phyloP scores from a whole-genome alignment of 2,113 vertebrate species.

The Pollimyrus isidori region DNA sequence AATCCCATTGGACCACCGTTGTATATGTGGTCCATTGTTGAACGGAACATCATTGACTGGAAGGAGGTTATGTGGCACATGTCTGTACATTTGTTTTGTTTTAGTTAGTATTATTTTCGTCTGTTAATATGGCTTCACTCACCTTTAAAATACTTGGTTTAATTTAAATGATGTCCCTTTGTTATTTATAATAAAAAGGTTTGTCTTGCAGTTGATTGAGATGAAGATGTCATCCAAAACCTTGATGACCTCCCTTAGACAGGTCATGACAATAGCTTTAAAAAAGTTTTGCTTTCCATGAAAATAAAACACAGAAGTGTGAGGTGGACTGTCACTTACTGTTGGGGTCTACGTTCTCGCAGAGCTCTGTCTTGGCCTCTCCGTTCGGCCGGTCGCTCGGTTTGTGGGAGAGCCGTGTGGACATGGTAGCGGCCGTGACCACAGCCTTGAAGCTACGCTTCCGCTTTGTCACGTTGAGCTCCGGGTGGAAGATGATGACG shows the following conservation, averaged over 20 bases:
- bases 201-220: not conserved
- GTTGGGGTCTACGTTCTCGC: conserved; percentile 84
- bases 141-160: not conserved
- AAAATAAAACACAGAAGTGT: not conserved
- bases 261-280: not conserved
- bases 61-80: not conserved
- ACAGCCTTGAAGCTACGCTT: conserved; percentile 95
- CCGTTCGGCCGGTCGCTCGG: conserved; percentile 89
- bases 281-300: not conserved
- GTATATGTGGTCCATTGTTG: not conserved
- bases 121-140: not conserved
- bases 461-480: conserved; percentile 92
- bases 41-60: not conserved
- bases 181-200: not conserved
- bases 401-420: conserved; percentile 87
- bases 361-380: conserved; percentile 93
- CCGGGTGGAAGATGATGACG: conserved; percentile 96
- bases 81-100: not conserved
- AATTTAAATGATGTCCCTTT: not conserved
- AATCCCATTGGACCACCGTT: not conserved
- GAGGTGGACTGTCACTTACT: conserved; percentile 64
- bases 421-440: conserved; percentile 90
- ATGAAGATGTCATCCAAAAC: not conserved
- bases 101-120: not conserved
- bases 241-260: not conserved